Evolutionary conservation across 2,888 invertebrate species (phyloP).

Genomic region (Subacronicta megacephala): DNA sequence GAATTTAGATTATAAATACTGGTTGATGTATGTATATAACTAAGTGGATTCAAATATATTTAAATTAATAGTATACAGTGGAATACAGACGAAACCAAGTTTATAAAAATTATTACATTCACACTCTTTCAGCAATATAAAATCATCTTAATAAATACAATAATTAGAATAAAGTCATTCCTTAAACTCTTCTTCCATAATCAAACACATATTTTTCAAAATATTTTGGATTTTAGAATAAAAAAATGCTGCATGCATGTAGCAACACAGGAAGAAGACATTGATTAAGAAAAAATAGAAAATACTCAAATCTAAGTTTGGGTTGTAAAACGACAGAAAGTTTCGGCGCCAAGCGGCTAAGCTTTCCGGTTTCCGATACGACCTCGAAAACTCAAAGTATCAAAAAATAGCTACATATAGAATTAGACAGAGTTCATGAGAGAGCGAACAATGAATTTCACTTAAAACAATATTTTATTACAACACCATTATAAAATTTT

Average conservation of each 20-base stretch:
- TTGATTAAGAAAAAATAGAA: conserved; percentile 34
- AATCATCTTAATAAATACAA: conserved; percentile 14
- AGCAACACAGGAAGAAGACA: conserved; percentile 14
- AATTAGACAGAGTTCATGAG: conserved; percentile 77
- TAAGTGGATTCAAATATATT: too few species aligned
- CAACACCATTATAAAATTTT: conserved; percentile 48
- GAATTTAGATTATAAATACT: too few species aligned
- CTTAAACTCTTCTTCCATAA: too few species aligned
- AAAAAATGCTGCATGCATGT: conserved; percentile 4
- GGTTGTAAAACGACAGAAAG: conserved; percentile 71
- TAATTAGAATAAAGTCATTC: conserved; percentile 16
- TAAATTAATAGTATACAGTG: too few species aligned
- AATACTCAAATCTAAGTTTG: conserved; percentile 27
- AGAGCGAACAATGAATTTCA: conserved; percentile 71
- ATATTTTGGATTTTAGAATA: conserved; percentile 18
- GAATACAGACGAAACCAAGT: too few species aligned
- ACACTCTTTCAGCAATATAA: too few species aligned
- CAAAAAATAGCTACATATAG: conserved; percentile 84
- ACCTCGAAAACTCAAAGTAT: conserved; percentile 75
- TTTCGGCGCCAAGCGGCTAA: conserved; percentile 64
- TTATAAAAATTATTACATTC: too few species aligned
- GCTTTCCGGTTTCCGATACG: conserved; percentile 79
- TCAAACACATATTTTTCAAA: conserved; percentile 4
- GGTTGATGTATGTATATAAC: too few species aligned
- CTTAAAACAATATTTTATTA: conserved; percentile 49